Percentiles rank a stretch among this genome's conserved stretches.
Evolutionary conservation across 2,888 invertebrate species (phyloP).

Genomic region (Nebria salina): DNA sequence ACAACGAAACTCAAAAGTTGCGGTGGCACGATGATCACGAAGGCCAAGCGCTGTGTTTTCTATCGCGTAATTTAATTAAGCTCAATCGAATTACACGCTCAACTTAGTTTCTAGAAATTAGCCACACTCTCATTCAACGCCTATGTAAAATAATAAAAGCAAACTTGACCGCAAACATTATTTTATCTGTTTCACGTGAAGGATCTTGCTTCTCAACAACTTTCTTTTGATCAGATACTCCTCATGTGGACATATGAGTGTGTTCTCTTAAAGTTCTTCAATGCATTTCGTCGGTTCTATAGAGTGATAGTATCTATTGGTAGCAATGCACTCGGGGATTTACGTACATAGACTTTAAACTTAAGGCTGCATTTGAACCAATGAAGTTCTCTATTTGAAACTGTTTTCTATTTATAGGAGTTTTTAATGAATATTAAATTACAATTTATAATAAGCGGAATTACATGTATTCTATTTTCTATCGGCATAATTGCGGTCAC

Average conservation of each 20-base stretch:
- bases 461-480: too few species aligned
- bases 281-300: background rate
- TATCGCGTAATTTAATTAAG: constrained; percentile 36
- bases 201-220: background rate
- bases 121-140: constrained; percentile 24
- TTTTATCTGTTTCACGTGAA: background rate
- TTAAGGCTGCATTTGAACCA: background rate
- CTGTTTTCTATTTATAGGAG: too few species aligned
- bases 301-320: background rate
- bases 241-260: background rate
- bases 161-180: background rate
- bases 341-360: background rate
- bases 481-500: too few species aligned
- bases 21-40: constrained; percentile 5
- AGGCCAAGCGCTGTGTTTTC: constrained; percentile 31
- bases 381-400: background rate
- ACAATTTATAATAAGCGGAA: too few species aligned
- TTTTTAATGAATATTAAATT: too few species aligned
- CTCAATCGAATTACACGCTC: constrained; percentile 41
- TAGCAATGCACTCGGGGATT: background rate
- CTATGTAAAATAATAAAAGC: background rate
- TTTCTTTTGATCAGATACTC: background rate
- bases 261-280: background rate
- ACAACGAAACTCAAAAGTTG: background rate
- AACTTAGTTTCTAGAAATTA: constrained; percentile 46